Evolutionary conservation across 1,140 invertebrate genomes (phyloP), one percentile per base, ranked within the genome.

Genomic region (Lethocerus indicus): DNA sequence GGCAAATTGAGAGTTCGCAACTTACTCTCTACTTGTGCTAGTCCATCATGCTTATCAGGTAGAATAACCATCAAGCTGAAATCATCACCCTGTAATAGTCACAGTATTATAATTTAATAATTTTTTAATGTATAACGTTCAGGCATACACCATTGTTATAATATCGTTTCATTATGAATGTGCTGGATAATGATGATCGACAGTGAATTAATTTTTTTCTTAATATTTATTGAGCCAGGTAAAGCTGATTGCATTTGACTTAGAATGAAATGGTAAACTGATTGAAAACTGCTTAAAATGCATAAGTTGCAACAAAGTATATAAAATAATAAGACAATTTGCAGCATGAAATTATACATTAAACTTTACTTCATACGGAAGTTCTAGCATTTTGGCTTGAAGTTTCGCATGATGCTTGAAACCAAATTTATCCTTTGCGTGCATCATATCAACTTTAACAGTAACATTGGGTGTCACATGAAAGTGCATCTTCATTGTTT

Each of bases 381-480:
- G 54, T 57, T 73, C 67, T 2, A 81, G 56, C 18, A 74, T 58
- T 63, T 75, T 65, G 3, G 68, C 69, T 16, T 68, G 62, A 16
- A 76, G 60, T 3, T 65, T 63, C 18, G 61, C 53, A 50, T 71
- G 69, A n/a, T 71, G 59, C 13, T 62, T 64, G 56, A 71, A 74
- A 4, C 56, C 55, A 58, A 73, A 78, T 4, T 68, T 62, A 13
- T 21, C 23, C 42, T 69, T 67, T 14, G 63, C 62, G 50, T 67
- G 65, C 80, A 84, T 83, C 75, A 81, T 79, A 24, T 72, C 63
- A 21, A 76, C 67, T 37, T 72, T 57, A 2, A 75, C 63, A 0
- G 57, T 64, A 20, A 67, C 64, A 0, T 58, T 61, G 12, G 67
- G 56, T 37, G 61, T 65, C 45, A 68, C 58, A 60, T 65, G 59